These are phyloP conservation scores for Andrena praecox DNA, from an alignment of 2,888 invertebrate species.

Conservation along the genomic window DNA sequence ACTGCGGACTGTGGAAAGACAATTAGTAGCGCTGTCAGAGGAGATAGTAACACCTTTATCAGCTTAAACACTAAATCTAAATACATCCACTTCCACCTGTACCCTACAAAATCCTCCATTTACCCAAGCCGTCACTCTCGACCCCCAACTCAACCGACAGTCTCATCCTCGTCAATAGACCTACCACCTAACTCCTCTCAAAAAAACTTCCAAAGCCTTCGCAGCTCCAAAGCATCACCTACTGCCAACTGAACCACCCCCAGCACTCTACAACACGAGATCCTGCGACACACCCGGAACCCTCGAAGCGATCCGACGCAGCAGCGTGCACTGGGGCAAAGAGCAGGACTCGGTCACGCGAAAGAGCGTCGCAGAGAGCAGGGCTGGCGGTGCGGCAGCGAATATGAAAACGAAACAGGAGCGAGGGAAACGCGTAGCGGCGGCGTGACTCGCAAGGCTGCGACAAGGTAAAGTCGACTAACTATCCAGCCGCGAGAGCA, in stretches of 20 bases:
- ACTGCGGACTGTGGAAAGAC: neutral
- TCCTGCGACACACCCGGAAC: neutral
- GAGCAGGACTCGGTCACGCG: constrained; percentile 2
- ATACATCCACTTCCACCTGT: neutral
- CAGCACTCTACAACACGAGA: no score
- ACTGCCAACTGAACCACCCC: no score
- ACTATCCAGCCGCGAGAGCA: constrained; percentile 42
- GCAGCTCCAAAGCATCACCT: no score
- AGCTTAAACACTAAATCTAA: neutral
- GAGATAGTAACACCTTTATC: no score
- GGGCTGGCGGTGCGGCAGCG: constrained; percentile 11
- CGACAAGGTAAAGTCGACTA: constrained; percentile 68
- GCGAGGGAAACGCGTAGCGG: constrained; percentile 58
- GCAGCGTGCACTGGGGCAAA: neutral
- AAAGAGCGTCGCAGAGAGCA: neutral
- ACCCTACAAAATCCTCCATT: no score
- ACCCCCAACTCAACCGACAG: no score
- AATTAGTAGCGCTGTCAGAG: neutral
- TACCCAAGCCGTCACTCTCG: no score
- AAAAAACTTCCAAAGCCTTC: no score
- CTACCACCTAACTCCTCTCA: no score
- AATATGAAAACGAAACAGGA: constrained; percentile 60
- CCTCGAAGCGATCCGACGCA: neutral
- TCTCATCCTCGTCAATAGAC: no score
- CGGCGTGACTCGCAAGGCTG: constrained; percentile 67